Evolutionary conservation across 1,140 invertebrate species (phyloP), one percentile per base, ranked within the genome.

Genomic region (Drosophila nasuta): DNA sequence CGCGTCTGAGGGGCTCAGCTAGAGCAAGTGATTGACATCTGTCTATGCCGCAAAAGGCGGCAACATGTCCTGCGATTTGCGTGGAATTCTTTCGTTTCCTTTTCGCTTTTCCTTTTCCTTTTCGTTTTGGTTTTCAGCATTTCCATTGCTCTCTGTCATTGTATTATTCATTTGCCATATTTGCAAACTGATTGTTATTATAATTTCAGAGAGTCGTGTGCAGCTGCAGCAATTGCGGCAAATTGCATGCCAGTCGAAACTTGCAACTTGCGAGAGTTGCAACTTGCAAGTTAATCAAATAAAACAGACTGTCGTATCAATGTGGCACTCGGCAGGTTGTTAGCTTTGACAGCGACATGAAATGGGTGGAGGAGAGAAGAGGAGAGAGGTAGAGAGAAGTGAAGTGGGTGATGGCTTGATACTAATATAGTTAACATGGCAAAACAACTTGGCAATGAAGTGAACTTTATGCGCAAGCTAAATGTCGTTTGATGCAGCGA

Each of bases 341-440:
- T 38, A 56, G 28, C 30, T 56, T 56, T 56, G 30, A 56, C 52
- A 38, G 8, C n/a, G n/a, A 54, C 25, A 54, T 28, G 11, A 10
- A 65, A 8, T 8, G n/a, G 38, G 45, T 7, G 20, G 6, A 11
- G n/a, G 2, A 3, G 30, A 28, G 43, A 38, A 6, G 11, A 48
- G 20, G 33, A 52, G 17, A n/a, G 2, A 25, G 0, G 20, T 7
- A 11, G 4, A 2, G 33, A 20, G 51, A 25, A 5, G 15, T 35
- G 15, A 25, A 25, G 20, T 25, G 46, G 20, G 7, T 1, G n/a
- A 7, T 17, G 45, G 30, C 8, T 45, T 25, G 73, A 33, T 56
- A 72, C 80, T 87, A 87, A 87, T 88, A 87, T 69, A 83, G 83
- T 87, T 87, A 87, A 89, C 83, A 83, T 83, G 83, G 77, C 82